A percentile compares a stretch with the other conserved stretches of the same genome.
Evolutionary conservation across 1,140 invertebrate species (phyloP).

Genomic region (Aphelinus certus): DNA sequence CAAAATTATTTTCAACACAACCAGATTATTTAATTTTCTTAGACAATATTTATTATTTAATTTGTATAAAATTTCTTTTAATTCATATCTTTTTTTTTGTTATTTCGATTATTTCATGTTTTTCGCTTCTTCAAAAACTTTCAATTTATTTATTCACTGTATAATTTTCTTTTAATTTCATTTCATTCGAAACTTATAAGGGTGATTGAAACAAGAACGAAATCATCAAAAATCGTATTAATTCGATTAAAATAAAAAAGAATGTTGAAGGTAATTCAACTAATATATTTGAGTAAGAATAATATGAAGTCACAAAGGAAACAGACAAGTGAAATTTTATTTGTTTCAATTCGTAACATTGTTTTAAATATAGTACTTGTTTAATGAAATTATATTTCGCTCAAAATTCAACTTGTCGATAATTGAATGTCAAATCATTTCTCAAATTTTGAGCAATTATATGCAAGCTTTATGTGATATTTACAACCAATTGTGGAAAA

Average conservation of each 20-base stretch:
- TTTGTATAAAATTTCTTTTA: not conserved
- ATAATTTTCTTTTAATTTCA: not conserved
- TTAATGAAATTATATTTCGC: not conserved
- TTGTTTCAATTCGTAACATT: slow-evolving; percentile 9
- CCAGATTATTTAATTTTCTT: not conserved
- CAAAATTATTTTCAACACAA: slow-evolving; percentile 9
- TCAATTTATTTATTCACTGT: too few relatives aligned
- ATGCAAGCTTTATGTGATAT: too few relatives aligned
- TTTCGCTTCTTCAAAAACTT: not conserved
- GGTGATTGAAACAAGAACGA: slow-evolving; percentile 12
- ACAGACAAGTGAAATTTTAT: slow-evolving; percentile 36
- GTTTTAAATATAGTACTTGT: slow-evolving; percentile 8
- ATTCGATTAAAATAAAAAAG: not conserved
- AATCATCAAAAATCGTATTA: slow-evolving; percentile 20
- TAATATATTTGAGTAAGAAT: not conserved
- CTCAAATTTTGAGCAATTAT: too few relatives aligned
- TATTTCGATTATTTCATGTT: not conserved
- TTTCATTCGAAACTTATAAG: not conserved
- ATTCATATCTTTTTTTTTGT: slow-evolving; percentile 1
- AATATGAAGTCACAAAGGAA: slow-evolving; percentile 1
- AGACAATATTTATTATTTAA: not conserved
- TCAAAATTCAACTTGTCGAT: too few relatives aligned
- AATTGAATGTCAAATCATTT: too few relatives aligned
- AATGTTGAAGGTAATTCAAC: slow-evolving; percentile 14
- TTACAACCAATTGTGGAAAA: too few relatives aligned